Percentiles rank a stretch among this genome's conserved stretches.
Conservation (phyloP, 92 coral and sea anemone genomes). For the Scolanthus callimorphus region DNA sequence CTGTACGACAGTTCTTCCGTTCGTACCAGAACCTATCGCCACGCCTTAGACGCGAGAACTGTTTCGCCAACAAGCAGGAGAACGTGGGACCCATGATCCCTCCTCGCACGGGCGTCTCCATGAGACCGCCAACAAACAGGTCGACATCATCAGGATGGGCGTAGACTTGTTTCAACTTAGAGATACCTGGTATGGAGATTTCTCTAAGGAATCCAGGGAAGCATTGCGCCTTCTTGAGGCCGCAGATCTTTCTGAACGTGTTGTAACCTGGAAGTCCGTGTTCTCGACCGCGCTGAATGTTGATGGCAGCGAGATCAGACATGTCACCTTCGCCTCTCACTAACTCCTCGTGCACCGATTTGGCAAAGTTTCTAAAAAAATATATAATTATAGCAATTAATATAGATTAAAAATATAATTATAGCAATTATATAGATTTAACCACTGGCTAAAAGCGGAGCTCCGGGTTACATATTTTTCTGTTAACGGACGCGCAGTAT, state of each 20-base stretch:
- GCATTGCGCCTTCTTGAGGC: slow-evolving; percentile 3
- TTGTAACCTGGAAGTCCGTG: slow-evolving; percentile 56
- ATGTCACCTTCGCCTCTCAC: slow-evolving; percentile 25
- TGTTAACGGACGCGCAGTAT: too few species aligned
- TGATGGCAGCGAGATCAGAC: slow-evolving; percentile 45
- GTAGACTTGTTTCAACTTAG: slow-evolving; percentile 14
- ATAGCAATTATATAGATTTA: not conserved
- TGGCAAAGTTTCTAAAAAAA: slow-evolving; percentile 22
- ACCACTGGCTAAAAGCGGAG: too few species aligned
- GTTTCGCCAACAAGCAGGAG: slow-evolving; percentile 19
- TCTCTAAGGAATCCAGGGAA: not conserved
- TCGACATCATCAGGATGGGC: slow-evolving; percentile 25
- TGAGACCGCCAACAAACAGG: slow-evolving; percentile 30
- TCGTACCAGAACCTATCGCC: slow-evolving; percentile 31
- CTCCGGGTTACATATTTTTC: too few species aligned
- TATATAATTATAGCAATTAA: too few species aligned
- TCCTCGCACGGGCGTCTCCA: slow-evolving; percentile 16
- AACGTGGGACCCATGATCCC: slow-evolving; percentile 35
- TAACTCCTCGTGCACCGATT: slow-evolving; percentile 38
- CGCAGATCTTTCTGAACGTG: slow-evolving; percentile 24
- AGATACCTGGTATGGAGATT: not conserved
- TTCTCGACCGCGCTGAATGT: slow-evolving; percentile 64
- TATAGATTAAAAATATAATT: too few species aligned
- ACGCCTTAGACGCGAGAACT: slow-evolving; percentile 19
- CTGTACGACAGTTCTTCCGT: not conserved